These are phyloP conservation scores for Pardosa pseudoannulata DNA, from an alignment of 2,888 invertebrate genomes.

Conservation along the genomic window DNA sequence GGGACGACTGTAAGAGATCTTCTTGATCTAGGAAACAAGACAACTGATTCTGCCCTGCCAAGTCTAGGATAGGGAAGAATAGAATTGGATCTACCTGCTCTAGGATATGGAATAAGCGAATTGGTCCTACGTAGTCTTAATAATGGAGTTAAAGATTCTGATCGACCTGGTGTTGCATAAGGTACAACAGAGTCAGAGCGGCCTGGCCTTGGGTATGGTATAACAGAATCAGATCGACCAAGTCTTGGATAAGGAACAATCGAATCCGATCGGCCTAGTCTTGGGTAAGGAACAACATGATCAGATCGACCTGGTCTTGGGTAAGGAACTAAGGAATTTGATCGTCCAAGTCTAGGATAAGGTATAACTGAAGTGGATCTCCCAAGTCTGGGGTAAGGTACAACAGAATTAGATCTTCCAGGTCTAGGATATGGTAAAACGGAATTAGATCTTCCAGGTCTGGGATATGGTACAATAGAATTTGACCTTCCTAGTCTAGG, in stretches of 20 bases:
- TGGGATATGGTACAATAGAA: slow-evolving; percentile 26
- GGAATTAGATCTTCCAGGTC: slow-evolving; percentile 32
- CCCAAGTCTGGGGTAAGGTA: neutral
- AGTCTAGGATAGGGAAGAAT: slow-evolving; percentile 25
- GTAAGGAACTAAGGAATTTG: slow-evolving; percentile 17
- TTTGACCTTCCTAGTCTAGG: neutral
- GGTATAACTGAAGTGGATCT: neutral
- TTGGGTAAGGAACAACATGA: slow-evolving; percentile 19
- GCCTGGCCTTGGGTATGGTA: slow-evolving; percentile 36
- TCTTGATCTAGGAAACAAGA: slow-evolving; percentile 29
- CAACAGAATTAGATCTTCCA: slow-evolving; percentile 17
- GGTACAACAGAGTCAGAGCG: slow-evolving; percentile 12
- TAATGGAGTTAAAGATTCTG: slow-evolving; percentile 8
- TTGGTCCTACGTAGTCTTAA: slow-evolving; percentile 26
- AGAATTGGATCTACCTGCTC: slow-evolving; percentile 20
- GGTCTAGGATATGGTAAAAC: neutral
- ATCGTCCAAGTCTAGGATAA: neutral
- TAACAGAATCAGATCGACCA: neutral
- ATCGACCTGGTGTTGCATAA: slow-evolving; percentile 21
- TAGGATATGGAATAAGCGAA: slow-evolving; percentile 12
- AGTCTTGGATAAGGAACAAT: slow-evolving; percentile 28
- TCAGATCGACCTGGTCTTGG: slow-evolving; percentile 26
- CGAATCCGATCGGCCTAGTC: slow-evolving; percentile 16
- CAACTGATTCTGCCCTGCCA: slow-evolving; percentile 14
- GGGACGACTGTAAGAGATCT: slow-evolving; percentile 5